A percentile compares a stretch with the other conserved stretches of the same genome.
Conservation (phyloP, 2,113 vertebrate species). For the Myrmecobius fasciatus region DNA sequence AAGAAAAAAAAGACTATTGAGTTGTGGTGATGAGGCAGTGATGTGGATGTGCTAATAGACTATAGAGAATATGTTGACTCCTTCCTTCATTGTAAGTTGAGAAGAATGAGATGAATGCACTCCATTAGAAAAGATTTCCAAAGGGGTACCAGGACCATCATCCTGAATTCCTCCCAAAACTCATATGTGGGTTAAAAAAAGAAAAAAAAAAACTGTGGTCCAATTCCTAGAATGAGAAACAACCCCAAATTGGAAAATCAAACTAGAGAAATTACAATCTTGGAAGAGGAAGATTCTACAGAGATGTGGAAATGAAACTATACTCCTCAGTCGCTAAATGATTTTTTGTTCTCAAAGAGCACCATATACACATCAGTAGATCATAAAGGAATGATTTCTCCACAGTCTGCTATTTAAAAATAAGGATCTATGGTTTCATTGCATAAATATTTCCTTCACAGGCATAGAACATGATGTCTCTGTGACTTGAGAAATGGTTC, state of each 20-base stretch:
- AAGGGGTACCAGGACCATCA: background rate
- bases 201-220: background rate
- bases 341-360: no score
- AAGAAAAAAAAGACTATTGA: background rate
- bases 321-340: slow-evolving; percentile 34
- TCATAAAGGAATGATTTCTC: slow-evolving; percentile 49
- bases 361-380: background rate
- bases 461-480: background rate
- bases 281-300: slow-evolving; percentile 27
- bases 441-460: background rate
- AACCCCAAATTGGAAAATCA: slow-evolving; percentile 21
- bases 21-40: background rate
- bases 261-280: slow-evolving; percentile 28
- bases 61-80: background rate
- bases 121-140: no score
- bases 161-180: background rate
- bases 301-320: slow-evolving; percentile 37
- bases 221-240: background rate
- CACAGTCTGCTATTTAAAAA: background rate
- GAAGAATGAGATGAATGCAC: no score
- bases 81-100: background rate
- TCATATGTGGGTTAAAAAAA: background rate
- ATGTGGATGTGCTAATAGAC: background rate
- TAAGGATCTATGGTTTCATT: background rate
- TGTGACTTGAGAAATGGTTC: background rate